Conservation (phyloP, 2,113 vertebrate genomes). For the Lycaon pictus region DNA sequence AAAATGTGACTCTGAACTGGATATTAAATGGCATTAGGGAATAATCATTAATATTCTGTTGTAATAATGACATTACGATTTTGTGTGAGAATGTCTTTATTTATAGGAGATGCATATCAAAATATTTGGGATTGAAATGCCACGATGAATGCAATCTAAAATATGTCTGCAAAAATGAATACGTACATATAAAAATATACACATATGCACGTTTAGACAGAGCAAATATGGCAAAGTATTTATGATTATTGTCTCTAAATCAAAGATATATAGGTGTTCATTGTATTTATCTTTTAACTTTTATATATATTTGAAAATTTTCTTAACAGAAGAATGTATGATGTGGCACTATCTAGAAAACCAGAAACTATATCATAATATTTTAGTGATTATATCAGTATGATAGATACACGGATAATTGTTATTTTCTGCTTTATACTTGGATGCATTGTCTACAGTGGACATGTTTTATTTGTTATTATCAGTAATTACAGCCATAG, state of each 20-base stretch:
- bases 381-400: background rate
- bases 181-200: background rate
- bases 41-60: background rate
- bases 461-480: conserved; percentile 42
- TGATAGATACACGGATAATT: background rate
- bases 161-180: conserved; percentile 12
- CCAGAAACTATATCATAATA: background rate
- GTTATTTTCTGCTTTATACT: conserved; percentile 53
- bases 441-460: background rate
- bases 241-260: background rate
- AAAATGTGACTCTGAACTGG: conserved; percentile 14
- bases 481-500: background rate
- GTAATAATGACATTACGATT: background rate
- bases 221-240: background rate
- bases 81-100: background rate
- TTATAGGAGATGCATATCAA: conserved; percentile 28
- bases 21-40: conserved; percentile 26
- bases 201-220: background rate
- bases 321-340: conserved; percentile 32
- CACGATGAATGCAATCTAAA: conserved; percentile 17
- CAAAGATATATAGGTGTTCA: background rate
- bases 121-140: conserved; percentile 44
- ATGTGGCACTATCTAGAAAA: conserved; percentile 25
- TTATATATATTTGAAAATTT: conserved; percentile 34
- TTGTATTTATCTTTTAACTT: conserved; percentile 39